phyloP scores from a whole-genome alignment of 1,140 invertebrate species.

The Drosophila cardini region DNA sequence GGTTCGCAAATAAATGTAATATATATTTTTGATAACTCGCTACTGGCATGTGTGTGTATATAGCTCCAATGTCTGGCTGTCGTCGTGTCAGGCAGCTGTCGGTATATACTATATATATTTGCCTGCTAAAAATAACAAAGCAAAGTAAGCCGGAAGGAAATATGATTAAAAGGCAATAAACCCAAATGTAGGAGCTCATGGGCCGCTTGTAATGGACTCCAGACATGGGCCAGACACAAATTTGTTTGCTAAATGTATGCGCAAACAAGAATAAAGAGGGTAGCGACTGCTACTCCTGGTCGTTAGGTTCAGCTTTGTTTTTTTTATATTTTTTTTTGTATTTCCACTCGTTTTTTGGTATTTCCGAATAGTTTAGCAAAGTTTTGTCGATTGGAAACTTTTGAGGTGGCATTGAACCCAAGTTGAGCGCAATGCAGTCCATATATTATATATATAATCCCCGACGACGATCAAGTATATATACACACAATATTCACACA shows the following conservation, averaged over 20 bases:
- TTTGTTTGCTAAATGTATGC: conserved; percentile 61
- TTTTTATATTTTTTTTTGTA: conserved; percentile 49
- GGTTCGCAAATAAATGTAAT: conserved; percentile 34
- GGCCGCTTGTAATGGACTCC: conserved; percentile 27
- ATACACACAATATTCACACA: conserved; percentile 54
- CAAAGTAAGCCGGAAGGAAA: conserved; percentile 72
- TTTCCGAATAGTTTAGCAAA: conserved; percentile 57
- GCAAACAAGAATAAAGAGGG: conserved; percentile 45
- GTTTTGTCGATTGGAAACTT: conserved; percentile 59
- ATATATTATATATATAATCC: conserved; percentile 28
- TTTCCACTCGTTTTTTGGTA: conserved; percentile 27
- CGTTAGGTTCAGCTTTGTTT: conserved; percentile 30
- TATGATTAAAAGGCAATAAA: conserved; percentile 68
- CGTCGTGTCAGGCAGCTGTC: conserved; percentile 27
- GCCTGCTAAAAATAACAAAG: conserved; percentile 59
- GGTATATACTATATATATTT: conserved; percentile 36
- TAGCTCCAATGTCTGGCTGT: conserved; percentile 12
- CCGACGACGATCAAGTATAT: conserved; percentile 18
- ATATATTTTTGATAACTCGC: conserved; percentile 2
- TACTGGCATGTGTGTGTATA: conserved; percentile 2
- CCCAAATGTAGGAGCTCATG: conserved; percentile 35
- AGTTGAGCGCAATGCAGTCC: conserved; percentile 26
- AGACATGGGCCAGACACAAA: conserved; percentile 57
- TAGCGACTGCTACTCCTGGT: conserved; percentile 37
- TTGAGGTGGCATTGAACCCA: conserved; percentile 57